A percentile compares a stretch with the other conserved stretches of the same genome.
Evolutionary conservation across 1,140 invertebrate species (phyloP).

Genomic region (Euwallacea fornicatus): DNA sequence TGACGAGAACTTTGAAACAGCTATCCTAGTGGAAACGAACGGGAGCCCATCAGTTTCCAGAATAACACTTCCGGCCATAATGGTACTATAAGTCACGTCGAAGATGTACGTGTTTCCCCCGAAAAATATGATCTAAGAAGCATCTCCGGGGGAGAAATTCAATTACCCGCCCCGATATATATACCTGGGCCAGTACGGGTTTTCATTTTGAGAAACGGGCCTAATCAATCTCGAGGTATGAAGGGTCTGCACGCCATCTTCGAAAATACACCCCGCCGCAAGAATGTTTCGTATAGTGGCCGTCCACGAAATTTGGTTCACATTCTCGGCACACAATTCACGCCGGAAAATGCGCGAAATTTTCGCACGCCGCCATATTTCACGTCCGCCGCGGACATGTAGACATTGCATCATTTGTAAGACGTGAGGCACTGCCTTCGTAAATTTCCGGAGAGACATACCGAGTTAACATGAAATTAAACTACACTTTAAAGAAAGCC

Average conservation of each 20-base stretch:
- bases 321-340: constrained; percentile 29
- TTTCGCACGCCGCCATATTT: constrained; percentile 26
- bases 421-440: constrained; percentile 40
- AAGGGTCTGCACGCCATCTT: constrained; percentile 14
- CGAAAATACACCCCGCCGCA: neutral
- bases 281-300: neutral
- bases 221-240: constrained; percentile 25
- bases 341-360: constrained; percentile 30
- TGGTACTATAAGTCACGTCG: no score
- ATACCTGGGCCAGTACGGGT: constrained; percentile 16
- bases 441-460: constrained; percentile 45
- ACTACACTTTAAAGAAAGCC: constrained; percentile 50
- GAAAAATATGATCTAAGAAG: neutral
- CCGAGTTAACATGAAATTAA: constrained; percentile 49
- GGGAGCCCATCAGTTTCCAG: neutral
- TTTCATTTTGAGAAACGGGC: constrained; percentile 24
- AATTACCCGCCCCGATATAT: constrained; percentile 14
- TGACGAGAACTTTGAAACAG: no score
- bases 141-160: constrained; percentile 21
- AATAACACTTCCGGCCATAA: no score
- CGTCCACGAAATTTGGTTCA: constrained; percentile 6
- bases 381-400: constrained; percentile 23
- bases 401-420: constrained; percentile 37
- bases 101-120: no score
- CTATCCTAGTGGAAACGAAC: neutral